Conservation (phyloP, 2,113 vertebrate species). For the Macquaria ambigua region DNA sequence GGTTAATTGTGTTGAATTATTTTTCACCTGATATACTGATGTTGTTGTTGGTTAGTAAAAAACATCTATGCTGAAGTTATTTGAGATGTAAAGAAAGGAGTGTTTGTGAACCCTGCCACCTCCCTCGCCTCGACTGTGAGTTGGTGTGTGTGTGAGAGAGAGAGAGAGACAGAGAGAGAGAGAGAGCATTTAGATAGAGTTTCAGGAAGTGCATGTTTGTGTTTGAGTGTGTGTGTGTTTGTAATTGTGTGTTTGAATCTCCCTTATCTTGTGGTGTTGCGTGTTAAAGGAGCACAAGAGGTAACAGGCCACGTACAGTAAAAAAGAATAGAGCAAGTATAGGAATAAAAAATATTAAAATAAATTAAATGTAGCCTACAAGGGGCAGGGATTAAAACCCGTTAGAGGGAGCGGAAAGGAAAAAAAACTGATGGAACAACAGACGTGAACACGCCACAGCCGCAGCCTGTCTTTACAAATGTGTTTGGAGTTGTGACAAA, state of each 20-base stretch:
- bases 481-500: not conserved
- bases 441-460: too few species aligned
- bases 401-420: too few species aligned
- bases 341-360: too few species aligned
- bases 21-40: not conserved
- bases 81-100: not conserved
- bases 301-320: not conserved
- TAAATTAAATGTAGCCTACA: too few species aligned
- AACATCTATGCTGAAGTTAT: not conserved
- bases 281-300: not conserved
- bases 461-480: not conserved
- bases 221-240: conserved; percentile 22
- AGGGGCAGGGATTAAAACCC: too few species aligned
- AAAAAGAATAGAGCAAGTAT: not conserved
- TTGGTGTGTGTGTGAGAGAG: not conserved
- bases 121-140: not conserved
- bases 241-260: conserved; percentile 1
- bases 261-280: too few species aligned
- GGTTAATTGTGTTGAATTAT: not conserved
- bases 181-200: conserved; percentile 22
- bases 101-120: conserved; percentile 10
- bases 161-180: not conserved
- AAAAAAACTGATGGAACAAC: too few species aligned
- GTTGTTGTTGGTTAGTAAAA: too few species aligned
- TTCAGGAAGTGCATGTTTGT: conserved; percentile 44